phyloP scores from a whole-genome alignment of 2,888 invertebrate species.

The Suillia variegata region DNA sequence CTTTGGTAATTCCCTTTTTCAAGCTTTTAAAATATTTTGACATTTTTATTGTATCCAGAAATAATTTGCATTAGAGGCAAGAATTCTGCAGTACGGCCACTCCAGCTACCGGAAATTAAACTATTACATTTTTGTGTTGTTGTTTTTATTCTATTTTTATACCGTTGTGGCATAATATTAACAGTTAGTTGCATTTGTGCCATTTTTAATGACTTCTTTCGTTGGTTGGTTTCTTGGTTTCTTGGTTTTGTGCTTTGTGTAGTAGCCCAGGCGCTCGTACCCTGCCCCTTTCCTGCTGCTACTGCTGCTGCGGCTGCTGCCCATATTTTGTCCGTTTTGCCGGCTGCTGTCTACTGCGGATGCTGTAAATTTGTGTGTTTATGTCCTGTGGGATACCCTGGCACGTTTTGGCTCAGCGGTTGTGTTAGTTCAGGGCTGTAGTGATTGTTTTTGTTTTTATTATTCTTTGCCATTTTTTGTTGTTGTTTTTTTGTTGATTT shows the following conservation, averaged over 20 bases:
- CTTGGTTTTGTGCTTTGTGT: constrained; percentile 31
- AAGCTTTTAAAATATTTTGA: too few species aligned
- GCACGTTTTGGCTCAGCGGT: too few species aligned
- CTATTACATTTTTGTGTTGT: neutral
- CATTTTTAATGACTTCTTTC: constrained; percentile 46
- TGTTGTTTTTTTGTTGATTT: too few species aligned
- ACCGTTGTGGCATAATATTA: constrained; percentile 30
- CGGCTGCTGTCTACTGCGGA: too few species aligned
- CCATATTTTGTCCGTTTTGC: neutral
- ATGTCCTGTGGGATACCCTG: too few species aligned
- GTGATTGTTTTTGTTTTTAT: too few species aligned
- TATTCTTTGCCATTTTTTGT: too few species aligned
- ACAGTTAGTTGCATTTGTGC: constrained; percentile 40
- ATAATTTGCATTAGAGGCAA: neutral
- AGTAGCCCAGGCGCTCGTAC: too few species aligned
- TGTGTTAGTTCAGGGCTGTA: too few species aligned
- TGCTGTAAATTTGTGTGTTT: too few species aligned
- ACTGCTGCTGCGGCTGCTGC: neutral
- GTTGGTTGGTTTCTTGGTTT: constrained; percentile 12
- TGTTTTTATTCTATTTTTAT: neutral
- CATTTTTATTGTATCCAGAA: too few species aligned
- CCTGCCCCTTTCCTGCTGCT: constrained; percentile 34
- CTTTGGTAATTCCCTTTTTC: too few species aligned
- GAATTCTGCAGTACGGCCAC: neutral
- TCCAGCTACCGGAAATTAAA: neutral